Base-by-base conservation (phyloP, 2,888 invertebrate species). In the Ormyrus rosae region DNA sequence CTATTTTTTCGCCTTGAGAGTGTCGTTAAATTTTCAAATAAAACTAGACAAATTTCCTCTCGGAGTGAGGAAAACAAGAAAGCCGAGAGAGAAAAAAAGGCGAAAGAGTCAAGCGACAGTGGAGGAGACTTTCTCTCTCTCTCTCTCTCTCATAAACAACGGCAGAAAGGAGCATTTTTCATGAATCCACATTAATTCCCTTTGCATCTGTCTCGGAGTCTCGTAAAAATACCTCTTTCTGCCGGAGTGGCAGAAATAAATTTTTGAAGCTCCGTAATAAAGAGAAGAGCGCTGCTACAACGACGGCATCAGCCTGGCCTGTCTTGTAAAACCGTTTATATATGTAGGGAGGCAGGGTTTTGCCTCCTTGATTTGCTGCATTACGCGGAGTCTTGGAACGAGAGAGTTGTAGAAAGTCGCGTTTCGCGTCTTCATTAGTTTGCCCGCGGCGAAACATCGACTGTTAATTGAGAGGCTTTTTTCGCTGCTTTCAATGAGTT, bases 201-300 rank as follows among this genome's bases (percentile, higher is more conserved):
- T 64, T 55, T 72, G 72, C 63, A 72, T 63, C 63, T 63, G 63
- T 64, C 63, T 45, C 63, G 5, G 11, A 46, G 46, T 34, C 34
- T 34, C 34, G 34, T 34, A 34, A 34, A 34, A 34, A 34, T 34
- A 4, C 34, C 34, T 34, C 34, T 55, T 50, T 19, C 60, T 13
- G 11, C 34, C 61, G 7, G 13, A 46, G 11, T 3, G 8, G 19
- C 8, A 55, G 34, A 72, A 53, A 78, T 78, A 61, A 46, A 72
- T 72, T 72, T 78, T 78, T 78, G 53, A 78, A 67, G 51, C 67
- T 46, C 60, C n/a, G 78, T 67, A 58, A 71, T 71, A 71, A 72
- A 71, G 71, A 11, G 65, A 50, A 64, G n/a, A 45, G 50, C 11
- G 11, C 13, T 11, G 9, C 13, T 9, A 50, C 50, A n/a, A 34